Evolutionary conservation across 2,113 vertebrate genomes (phyloP).

Genomic region (Varanus salvator): DNA sequence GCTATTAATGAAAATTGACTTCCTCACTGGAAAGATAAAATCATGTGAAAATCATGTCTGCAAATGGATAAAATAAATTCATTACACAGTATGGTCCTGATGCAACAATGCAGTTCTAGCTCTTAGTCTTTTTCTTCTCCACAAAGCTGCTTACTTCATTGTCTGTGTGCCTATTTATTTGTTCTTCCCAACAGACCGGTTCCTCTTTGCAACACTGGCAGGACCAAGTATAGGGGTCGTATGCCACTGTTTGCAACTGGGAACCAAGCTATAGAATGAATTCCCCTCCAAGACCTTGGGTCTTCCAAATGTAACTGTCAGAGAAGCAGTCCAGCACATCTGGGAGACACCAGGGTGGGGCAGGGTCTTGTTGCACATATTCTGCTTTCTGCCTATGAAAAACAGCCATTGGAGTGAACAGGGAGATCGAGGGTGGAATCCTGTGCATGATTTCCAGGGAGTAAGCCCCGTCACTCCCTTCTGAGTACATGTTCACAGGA

Average conservation of each 20-base stretch:
- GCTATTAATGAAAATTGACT: conserved; percentile 29
- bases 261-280: not conserved
- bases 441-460: not conserved
- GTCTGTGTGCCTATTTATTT: not conserved
- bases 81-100: not conserved
- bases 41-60: conserved; percentile 15
- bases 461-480: not conserved
- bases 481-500: not conserved
- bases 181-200: not conserved
- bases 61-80: conserved; percentile 3
- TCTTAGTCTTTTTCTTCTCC: not conserved
- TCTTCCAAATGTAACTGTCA: no score
- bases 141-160: not conserved
- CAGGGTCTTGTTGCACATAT: not conserved
- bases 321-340: no score
- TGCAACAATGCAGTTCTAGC: not conserved
- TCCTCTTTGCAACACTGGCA: not conserved
- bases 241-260: not conserved
- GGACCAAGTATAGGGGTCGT: not conserved
- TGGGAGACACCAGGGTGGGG: no score
- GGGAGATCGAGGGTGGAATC: not conserved
- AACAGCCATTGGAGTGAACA: not conserved
- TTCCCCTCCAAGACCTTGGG: not conserved
- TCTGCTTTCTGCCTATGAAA: not conserved
- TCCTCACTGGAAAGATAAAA: conserved; percentile 14